A percentile compares a stretch with the other conserved stretches of the same genome.
These are phyloP conservation scores for Endomychus coccineus DNA, from an alignment of 2,888 invertebrate genomes.

Conservation along the genomic window DNA sequence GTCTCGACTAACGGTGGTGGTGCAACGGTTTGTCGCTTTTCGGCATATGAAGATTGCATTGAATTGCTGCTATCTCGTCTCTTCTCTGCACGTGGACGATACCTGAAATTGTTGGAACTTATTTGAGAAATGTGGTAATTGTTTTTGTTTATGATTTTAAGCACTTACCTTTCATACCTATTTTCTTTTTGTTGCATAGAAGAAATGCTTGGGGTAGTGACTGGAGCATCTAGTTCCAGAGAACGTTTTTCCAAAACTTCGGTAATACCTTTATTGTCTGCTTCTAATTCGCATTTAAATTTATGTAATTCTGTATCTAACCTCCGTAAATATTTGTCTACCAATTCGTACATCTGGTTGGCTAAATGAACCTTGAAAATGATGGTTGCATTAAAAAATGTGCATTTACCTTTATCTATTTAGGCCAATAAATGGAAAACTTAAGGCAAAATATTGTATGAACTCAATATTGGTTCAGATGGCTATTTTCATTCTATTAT, in stretches of 20 bases:
- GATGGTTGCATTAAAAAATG: too few relatives aligned
- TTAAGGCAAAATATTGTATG: too few relatives aligned
- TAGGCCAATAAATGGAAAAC: too few relatives aligned
- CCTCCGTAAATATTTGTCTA: slow-evolving; percentile 84
- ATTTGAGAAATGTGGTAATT: background rate
- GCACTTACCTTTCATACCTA: slow-evolving; percentile 49
- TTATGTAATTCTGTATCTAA: slow-evolving; percentile 88
- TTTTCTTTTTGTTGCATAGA: slow-evolving; percentile 77
- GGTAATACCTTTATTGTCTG: slow-evolving; percentile 97
- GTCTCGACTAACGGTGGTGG: slow-evolving; percentile 32
- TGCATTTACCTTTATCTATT: too few relatives aligned
- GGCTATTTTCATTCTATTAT: too few relatives aligned
- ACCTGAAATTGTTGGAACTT: slow-evolving; percentile 27
- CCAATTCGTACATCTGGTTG: slow-evolving; percentile 89
- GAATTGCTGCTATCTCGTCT: slow-evolving; percentile 63
- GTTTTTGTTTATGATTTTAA: too few relatives aligned
- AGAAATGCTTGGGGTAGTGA: slow-evolving; percentile 40
- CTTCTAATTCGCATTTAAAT: slow-evolving; percentile 98
- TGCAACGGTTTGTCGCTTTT: slow-evolving; percentile 40
- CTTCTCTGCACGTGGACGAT: slow-evolving; percentile 59
- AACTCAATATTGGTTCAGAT: too few relatives aligned
- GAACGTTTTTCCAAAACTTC: slow-evolving; percentile 91
- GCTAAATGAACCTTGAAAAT: slow-evolving; percentile 62
- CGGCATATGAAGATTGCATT: slow-evolving; percentile 40
- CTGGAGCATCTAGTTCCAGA: slow-evolving; percentile 74